Evolutionary conservation across 2,797 vertebrate species (phyloP).

Genomic region (Hafferia zeledoni): DNA sequence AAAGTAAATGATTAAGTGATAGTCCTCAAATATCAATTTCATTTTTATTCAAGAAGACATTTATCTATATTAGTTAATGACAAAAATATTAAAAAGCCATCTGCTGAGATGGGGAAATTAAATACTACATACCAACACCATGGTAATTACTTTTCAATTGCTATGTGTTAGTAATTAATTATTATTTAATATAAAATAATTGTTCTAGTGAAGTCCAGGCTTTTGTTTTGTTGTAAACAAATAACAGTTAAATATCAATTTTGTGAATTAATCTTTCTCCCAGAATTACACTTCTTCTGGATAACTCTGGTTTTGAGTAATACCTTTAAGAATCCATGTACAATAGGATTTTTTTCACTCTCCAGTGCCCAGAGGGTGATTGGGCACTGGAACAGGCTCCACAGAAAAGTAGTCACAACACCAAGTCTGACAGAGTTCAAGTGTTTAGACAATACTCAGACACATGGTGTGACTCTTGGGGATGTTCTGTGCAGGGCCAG

Average conservation of each 20-base stretch:
- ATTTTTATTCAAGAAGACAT: background rate
- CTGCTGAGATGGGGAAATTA: background rate
- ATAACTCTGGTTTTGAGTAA: background rate
- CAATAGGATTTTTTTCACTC: background rate
- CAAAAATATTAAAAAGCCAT: conserved; percentile 38
- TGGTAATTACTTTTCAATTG: conserved; percentile 31
- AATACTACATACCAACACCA: background rate
- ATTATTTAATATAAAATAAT: conserved; percentile 15
- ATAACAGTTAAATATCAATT: conserved; percentile 15
- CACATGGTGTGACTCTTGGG: background rate
- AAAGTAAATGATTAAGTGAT: background rate
- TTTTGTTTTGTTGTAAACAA: conserved; percentile 3
- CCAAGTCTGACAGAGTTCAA: background rate
- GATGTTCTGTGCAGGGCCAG: background rate
- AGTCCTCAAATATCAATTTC: background rate
- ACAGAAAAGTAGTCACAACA: background rate
- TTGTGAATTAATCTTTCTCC: background rate
- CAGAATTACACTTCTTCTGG: background rate
- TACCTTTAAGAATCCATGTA: background rate
- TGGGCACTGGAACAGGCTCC: background rate
- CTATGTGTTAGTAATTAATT: conserved; percentile 14
- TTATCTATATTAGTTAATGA: conserved; percentile 9
- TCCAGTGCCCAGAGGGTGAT: background rate
- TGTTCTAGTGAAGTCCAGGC: background rate
- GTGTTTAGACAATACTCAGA: background rate